phyloP scores from a whole-genome alignment of 2,888 invertebrate species.

The Drosophila aldrichi region DNA sequence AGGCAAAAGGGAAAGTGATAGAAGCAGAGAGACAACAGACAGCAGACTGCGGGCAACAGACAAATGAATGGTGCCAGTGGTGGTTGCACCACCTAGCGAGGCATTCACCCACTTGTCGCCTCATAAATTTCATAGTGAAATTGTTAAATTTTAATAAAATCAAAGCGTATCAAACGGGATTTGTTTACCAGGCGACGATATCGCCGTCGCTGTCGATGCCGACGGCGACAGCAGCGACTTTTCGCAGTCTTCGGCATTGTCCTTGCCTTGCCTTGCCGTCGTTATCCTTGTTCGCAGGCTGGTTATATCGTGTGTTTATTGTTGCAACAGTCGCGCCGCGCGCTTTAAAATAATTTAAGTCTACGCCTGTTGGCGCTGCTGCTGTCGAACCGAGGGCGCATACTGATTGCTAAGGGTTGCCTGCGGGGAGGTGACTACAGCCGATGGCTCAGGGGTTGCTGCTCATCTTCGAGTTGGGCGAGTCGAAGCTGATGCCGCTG shows the following conservation, averaged over 20 bases:
- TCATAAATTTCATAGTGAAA: conserved; percentile 77
- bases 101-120: conserved; percentile 39
- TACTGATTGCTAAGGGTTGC: neutral
- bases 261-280: conserved; percentile 59
- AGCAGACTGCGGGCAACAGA: neutral
- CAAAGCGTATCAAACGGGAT: conserved; percentile 81
- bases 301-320: conserved; percentile 80
- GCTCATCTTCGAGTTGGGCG: conserved; percentile 38
- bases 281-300: conserved; percentile 81
- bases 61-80: conserved; percentile 2
- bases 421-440: conserved; percentile 1
- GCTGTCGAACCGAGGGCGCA: conserved; percentile 16
- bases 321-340: conserved; percentile 74
- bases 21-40: conserved; percentile 10
- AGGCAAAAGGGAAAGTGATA: conserved; percentile 22
- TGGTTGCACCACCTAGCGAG: conserved; percentile 13
- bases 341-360: conserved; percentile 79
- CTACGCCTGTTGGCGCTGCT: conserved; percentile 46
- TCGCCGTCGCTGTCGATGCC: conserved; percentile 10
- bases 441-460: conserved; percentile 39
- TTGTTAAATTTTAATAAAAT: conserved; percentile 81
- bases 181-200: conserved; percentile 73
- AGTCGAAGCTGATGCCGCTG: conserved; percentile 38
- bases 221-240: conserved; percentile 22
- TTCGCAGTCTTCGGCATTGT: conserved; percentile 44